Percentiles rank a stretch among this genome's conserved stretches.
These are phyloP conservation scores for Oncorhynchus nerka DNA, from an alignment of 2,113 vertebrate genomes.

Conservation along the genomic window DNA sequence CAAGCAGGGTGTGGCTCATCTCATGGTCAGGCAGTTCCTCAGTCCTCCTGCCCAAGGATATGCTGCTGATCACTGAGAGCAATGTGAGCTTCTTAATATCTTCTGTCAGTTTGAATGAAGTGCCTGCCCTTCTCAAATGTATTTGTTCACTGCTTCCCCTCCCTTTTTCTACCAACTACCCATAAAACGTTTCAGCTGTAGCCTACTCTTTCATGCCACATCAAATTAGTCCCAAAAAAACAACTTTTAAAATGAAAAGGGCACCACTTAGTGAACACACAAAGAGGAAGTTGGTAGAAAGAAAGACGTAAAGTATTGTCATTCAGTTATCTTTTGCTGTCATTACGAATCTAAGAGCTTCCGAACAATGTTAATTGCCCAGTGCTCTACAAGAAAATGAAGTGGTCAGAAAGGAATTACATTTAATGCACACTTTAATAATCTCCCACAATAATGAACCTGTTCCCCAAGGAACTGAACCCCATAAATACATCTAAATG, in stretches of 20 bases:
- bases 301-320: constrained; percentile 15
- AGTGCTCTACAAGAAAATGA: constrained; percentile 65
- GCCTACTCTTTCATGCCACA: constrained; percentile 34
- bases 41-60: constrained; percentile 49
- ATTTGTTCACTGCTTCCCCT: constrained; percentile 13
- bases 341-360: constrained; percentile 55
- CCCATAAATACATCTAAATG: constrained; percentile 53
- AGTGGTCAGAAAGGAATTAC: constrained; percentile 54
- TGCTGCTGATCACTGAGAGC: constrained; percentile 5
- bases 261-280: constrained; percentile 51
- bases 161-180: constrained; percentile 29
- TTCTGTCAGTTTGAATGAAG: background rate
- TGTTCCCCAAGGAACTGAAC: constrained; percentile 57
- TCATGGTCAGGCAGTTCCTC: constrained; percentile 38
- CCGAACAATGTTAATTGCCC: constrained; percentile 62
- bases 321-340: constrained; percentile 45
- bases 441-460: constrained; percentile 54
- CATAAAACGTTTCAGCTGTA: constrained; percentile 23
- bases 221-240: constrained; percentile 49
- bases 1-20: constrained; percentile 50
- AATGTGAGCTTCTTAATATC: constrained; percentile 12
- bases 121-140: constrained; percentile 20
- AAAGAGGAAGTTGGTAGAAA: constrained; percentile 44
- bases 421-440: constrained; percentile 60
- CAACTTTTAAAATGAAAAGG: constrained; percentile 32